Evolutionary conservation across 2,888 invertebrate genomes (phyloP), one percentile per base, ranked within the genome.

Genomic region (Coelinius sp.): DNA sequence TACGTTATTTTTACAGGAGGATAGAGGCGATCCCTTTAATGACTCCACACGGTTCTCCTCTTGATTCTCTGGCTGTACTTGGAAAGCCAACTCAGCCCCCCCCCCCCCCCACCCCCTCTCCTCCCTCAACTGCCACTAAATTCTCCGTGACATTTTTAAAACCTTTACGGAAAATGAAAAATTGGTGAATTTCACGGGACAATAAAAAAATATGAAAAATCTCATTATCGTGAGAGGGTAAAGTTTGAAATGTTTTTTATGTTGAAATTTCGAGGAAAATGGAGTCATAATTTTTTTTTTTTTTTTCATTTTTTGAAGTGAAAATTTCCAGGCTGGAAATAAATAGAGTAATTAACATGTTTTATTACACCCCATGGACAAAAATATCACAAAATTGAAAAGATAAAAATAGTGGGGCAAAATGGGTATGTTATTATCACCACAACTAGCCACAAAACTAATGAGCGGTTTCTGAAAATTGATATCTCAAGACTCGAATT

Each of bases 21-120:
- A 38, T 38, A 24, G 62, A 38, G 62, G 8, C 41, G 63, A 70
- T 64, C 52, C 49, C 17, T 70, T 69, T 70, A 63, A 52, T 70
- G 69, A 63, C 63, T 63, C 35, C 35, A 35, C 52, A 22, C 62
- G 62, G 22, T 31, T 62, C 35, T 62, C 8, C 53, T 53, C 53
- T 62, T 62, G 25, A 53, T 53, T 53, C 53, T 53, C 53, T 49
- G 53, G 53, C 31, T 56, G 14, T 31, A 31, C 31, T 56, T 31
- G 27, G 31, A 31, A n/a, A 31, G 56, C 56, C 31, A 27, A 17
- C 31, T 27, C 27, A 27, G 56, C 56, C 27, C 27, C n/a, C n/a
- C n/a, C n/a, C n/a, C n/a, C n/a, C n/a, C n/a, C n/a, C n/a, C n/a
- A n/a, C n/a, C n/a, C n/a, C n/a, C n/a, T n/a, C n/a, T n/a, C n/a